Percentiles rank a stretch among this genome's conserved stretches.
Conservation (phyloP, 2,113 vertebrate genomes). For the Psittacus erithacus region DNA sequence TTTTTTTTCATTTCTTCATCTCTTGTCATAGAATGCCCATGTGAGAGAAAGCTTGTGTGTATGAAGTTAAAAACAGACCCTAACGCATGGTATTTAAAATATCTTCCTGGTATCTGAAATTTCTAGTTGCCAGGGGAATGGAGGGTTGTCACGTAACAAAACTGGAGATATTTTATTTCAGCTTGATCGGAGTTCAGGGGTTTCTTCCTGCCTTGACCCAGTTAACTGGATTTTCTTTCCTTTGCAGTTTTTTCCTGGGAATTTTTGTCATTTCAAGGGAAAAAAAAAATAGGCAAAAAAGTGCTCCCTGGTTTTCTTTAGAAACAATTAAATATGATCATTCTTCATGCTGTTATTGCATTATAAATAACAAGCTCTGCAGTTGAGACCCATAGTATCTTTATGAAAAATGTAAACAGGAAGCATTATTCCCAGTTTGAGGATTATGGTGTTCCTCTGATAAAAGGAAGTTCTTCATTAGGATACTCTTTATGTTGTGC, state of each 20-base stretch:
- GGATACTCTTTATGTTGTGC: not conserved
- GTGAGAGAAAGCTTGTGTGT: conserved; percentile 44
- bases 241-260: conserved; percentile 3
- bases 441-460: not conserved
- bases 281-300: not conserved
- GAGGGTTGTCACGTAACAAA: conserved; percentile 42
- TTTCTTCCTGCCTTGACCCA: conserved; percentile 60
- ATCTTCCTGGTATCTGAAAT: conserved; percentile 69
- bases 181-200: conserved; percentile 46
- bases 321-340: not conserved
- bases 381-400: not conserved
- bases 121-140: conserved; percentile 61
- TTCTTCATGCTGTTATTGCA: conserved; percentile 21
- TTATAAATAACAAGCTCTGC: conserved; percentile 9
- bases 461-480: conserved; percentile 25
- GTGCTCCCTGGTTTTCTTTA: not conserved
- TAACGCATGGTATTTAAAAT: conserved; percentile 68
- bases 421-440: conserved; percentile 48
- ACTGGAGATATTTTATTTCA: conserved; percentile 52
- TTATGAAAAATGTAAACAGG: conserved; percentile 40
- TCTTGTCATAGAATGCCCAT: conserved; percentile 48
- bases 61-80: conserved; percentile 60
- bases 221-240: conserved; percentile 36
- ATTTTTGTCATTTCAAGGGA: not conserved
- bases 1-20: conserved; percentile 41